Conservation (phyloP, 2,888 invertebrate species). For the Caenorhabditis uteleia region DNA sequence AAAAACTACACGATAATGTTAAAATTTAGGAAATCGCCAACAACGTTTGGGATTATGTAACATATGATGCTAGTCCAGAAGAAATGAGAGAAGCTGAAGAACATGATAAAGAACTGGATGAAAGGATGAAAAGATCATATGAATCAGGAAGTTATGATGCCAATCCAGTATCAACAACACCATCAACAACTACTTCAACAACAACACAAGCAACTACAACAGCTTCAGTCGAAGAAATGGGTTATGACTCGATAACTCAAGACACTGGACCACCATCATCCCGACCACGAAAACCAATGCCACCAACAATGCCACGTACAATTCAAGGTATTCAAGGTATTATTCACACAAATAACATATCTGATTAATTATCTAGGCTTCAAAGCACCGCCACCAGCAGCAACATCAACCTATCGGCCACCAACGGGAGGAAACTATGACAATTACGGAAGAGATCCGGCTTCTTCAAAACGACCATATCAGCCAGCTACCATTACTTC, state of each 20-base stretch:
- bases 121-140: conserved; percentile 14
- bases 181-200: conserved; percentile 2
- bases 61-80: conserved; percentile 29
- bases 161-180: conserved; percentile 3
- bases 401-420: conserved; percentile 19
- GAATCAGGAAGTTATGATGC: neutral
- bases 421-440: no score
- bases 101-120: conserved; percentile 5
- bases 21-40: conserved; percentile 34
- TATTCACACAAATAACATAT: neutral
- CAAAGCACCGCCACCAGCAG: no score
- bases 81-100: conserved; percentile 31
- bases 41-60: conserved; percentile 42
- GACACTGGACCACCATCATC: conserved; percentile 31
- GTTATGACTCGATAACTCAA: conserved; percentile 17
- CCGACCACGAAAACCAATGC: conserved; percentile 21
- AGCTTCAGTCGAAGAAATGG: conserved; percentile 10
- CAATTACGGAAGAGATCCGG: no score
- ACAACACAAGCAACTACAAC: conserved; percentile 4
- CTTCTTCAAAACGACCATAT: no score
- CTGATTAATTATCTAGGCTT: neutral
- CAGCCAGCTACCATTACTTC: no score
- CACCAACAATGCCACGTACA: conserved; percentile 34
- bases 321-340: conserved; percentile 22
- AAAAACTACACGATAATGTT: neutral